Evolutionary conservation across 2,888 invertebrate species (phyloP), one percentile per base, ranked within the genome.

Genomic region (Metacarcinus magister): DNA sequence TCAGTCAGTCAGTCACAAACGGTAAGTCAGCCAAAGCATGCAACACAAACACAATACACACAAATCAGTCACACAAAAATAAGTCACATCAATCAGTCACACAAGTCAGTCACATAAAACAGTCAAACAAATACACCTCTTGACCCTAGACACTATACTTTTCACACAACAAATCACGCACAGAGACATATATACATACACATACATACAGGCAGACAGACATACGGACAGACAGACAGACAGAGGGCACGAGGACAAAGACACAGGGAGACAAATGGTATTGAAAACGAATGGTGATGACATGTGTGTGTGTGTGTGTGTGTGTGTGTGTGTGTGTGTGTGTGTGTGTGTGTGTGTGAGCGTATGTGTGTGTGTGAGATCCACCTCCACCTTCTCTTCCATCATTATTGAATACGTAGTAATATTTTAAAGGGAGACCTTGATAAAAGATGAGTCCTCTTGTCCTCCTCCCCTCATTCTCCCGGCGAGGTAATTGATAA

Each of bases 361-460:
- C 54, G 54, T 54, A 54, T 82, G 4, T 32, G 32, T 82, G 82
- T 82, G 82, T 82, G 67, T n/a, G 19, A 67, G 32, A 82, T 32
- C 82, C 28, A 82, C 32, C 10, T 32, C 28, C 54, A 54, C 13
- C 54, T 13, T 13, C 10, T 32, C 13, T 82, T 82, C 82, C 82
- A 82, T 82, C 82, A 82, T 32, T 82, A 32, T 82, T 8, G 82
- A 82, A 82, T 28, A 32, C 5, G 32, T 82, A 28, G 82, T 13
- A 13, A 82, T 82, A 28, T 28, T 82, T 82, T 82, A 82, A 82
- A 32, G 28, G 82, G 10, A 5, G 32, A 28, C 82, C 32, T 82
- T 32, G 82, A 82, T 82, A 82, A 32, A 82, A 82, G 82, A 82
- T 82, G 82, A 82, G 23, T 32, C 32, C 82, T 82, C 82, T 7